A percentile compares a stretch with the other conserved stretches of the same genome.
Conservation (phyloP, 2,113 vertebrate genomes). For the Calyptomena viridis region DNA sequence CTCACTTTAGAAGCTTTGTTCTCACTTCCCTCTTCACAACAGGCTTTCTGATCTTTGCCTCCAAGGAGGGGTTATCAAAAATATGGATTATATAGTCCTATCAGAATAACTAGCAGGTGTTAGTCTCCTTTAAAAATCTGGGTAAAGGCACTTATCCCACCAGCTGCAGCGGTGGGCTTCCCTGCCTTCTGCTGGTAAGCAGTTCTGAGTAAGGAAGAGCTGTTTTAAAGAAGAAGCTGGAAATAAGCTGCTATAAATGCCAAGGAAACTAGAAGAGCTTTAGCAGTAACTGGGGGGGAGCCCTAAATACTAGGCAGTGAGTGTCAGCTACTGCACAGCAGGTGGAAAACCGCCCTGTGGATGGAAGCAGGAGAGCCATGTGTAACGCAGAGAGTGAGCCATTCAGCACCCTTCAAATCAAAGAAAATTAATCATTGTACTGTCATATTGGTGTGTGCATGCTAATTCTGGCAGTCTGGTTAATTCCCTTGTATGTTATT, state of each 20-base stretch:
- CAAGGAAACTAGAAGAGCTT: not conserved
- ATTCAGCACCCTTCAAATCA: not conserved
- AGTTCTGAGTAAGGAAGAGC: not conserved
- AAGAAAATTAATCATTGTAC: fast-evolving
- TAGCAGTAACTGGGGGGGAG: not conserved
- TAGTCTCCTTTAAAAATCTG: not conserved
- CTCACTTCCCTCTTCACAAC: not conserved
- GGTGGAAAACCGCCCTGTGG: not conserved
- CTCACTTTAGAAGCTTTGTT: not conserved
- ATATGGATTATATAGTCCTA: fast-evolving
- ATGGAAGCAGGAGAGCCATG: not conserved
- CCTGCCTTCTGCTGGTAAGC: fast-evolving
- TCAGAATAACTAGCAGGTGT: not conserved
- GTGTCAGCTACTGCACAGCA: fast-evolving
- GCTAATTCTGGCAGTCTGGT: not conserved
- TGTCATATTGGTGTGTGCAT: fast-evolving
- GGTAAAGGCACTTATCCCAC: not conserved
- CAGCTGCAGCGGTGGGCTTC: not conserved
- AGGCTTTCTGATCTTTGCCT: not conserved
- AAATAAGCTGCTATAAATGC: not conserved
- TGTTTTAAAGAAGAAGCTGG: not conserved
- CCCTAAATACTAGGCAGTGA: fast-evolving
- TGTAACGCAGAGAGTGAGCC: not conserved
- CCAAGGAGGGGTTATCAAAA: not conserved
- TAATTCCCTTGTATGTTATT: fast-evolving